These are phyloP conservation scores for Mycalesis mineus DNA, from an alignment of 2,888 invertebrate genomes.

Conservation along the genomic window DNA sequence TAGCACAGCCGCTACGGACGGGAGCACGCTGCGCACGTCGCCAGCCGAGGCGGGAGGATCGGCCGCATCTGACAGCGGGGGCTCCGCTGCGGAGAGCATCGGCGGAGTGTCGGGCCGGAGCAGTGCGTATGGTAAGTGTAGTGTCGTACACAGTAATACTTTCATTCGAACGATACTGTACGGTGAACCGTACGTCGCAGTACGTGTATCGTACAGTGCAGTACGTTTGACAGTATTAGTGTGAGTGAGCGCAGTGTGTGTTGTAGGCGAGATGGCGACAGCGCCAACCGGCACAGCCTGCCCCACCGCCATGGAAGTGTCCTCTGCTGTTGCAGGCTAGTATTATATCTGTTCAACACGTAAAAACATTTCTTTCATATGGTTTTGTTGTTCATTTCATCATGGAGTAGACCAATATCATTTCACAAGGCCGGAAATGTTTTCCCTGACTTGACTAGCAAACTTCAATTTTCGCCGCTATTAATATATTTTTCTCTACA, in stretches of 20 bases:
- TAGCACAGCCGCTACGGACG: slow-evolving; percentile 96
- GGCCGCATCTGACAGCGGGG: slow-evolving; percentile 91
- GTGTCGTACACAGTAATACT: no score
- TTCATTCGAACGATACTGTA: no score
- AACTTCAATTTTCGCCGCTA: no score
- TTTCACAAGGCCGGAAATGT: no score
- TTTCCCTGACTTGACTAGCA: no score
- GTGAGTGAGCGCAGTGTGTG: slow-evolving; percentile 31
- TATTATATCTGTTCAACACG: slow-evolving; percentile 28
- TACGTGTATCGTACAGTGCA: no score
- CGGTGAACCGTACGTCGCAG: no score
- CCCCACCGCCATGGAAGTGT: slow-evolving; percentile 44
- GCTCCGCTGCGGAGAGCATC: slow-evolving; percentile 94
- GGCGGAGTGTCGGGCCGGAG: slow-evolving; percentile 96
- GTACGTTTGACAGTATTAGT: neutral
- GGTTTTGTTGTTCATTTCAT: no score
- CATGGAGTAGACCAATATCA: no score
- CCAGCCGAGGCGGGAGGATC: slow-evolving; percentile 68
- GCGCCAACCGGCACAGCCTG: slow-evolving; percentile 49
- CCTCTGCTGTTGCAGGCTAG: slow-evolving; percentile 58
- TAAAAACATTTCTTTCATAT: no score
- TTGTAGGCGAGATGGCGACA: slow-evolving; percentile 66
- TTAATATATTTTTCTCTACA: no score
- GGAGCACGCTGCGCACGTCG: slow-evolving; percentile 87
- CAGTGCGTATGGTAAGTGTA: slow-evolving; percentile 88